Conservation (phyloP, 2,888 invertebrate genomes). For the Hydrotaea diabolus region DNA sequence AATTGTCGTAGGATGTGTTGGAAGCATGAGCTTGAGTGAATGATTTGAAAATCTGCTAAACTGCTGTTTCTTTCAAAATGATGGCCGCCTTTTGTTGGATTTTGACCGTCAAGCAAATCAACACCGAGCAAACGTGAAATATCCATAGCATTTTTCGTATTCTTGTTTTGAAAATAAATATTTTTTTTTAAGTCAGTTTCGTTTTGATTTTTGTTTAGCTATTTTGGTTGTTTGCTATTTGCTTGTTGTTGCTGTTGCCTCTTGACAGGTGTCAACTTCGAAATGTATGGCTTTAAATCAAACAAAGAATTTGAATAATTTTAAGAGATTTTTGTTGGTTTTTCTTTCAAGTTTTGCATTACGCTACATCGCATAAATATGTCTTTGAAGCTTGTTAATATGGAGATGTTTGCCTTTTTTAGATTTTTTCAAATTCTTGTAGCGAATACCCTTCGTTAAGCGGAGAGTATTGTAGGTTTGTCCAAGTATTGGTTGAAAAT, state of each 20-base stretch:
- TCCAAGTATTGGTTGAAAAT: too few relatives aligned
- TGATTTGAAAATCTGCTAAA: neutral
- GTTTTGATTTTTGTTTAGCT: too few relatives aligned
- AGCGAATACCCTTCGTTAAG: neutral
- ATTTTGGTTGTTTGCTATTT: neutral
- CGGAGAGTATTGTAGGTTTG: neutral
- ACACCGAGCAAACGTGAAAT: neutral
- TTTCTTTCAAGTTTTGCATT: neutral
- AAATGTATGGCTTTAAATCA: slow-evolving; percentile 22
- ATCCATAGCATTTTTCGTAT: neutral
- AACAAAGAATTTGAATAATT: slow-evolving; percentile 39
- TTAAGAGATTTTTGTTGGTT: slow-evolving; percentile 27
- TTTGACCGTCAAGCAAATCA: neutral
- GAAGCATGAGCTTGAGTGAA: neutral
- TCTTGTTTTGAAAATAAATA: slow-evolving; percentile 13
- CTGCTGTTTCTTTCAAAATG: neutral
- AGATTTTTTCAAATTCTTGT: neutral
- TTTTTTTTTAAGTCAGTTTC: neutral
- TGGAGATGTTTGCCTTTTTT: slow-evolving; percentile 25
- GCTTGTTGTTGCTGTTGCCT: neutral
- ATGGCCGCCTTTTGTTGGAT: neutral
- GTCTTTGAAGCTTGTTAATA: neutral
- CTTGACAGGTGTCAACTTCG: slow-evolving; percentile 56
- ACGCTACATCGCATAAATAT: slow-evolving; percentile 14
- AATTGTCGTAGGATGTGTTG: slow-evolving; percentile 15